These are phyloP conservation scores for Ageneiosus marmoratus DNA, from an alignment of 2,113 vertebrate genomes.

Conservation along the genomic window DNA sequence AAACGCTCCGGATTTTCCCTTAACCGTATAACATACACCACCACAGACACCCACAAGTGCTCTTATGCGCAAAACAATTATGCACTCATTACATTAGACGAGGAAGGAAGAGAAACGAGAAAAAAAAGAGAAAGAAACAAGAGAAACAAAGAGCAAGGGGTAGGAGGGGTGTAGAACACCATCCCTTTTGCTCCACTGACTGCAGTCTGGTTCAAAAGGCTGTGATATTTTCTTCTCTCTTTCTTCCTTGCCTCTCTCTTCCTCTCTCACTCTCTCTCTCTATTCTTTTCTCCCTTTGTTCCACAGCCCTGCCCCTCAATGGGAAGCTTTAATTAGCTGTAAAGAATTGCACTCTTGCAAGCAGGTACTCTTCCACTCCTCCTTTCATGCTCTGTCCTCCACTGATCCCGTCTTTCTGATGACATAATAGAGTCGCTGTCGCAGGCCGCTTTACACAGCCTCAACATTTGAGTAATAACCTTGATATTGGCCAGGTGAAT, in stretches of 20 bases:
- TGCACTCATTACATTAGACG: conserved; percentile 17
- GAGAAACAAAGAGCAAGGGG: conserved; percentile 29
- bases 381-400: conserved; percentile 45
- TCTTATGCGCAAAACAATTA: conserved; percentile 51
- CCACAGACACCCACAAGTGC: conserved; percentile 7
- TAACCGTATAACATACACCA: conserved; percentile 12
- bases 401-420: conserved; percentile 48
- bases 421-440: conserved; percentile 52
- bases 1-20: conserved; percentile 17
- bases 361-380: conserved; percentile 40
- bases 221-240: conserved; percentile 16
- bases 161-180: conserved; percentile 10
- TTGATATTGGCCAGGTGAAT: conserved; percentile 38
- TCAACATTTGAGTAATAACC: conserved; percentile 37
- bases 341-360: conserved; percentile 37
- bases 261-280: too few relatives aligned
- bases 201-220: conserved; percentile 27
- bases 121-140: conserved; percentile 11
- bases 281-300: conserved; percentile 42
- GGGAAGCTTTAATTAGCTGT: conserved; percentile 52
- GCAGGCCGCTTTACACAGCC: conserved; percentile 23
- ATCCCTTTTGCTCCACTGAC: conserved; percentile 16
- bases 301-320: conserved; percentile 30
- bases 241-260: not conserved
- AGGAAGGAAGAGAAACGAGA: not conserved